Percentiles rank a stretch among this genome's conserved stretches.
phyloP scores from a whole-genome alignment of 2,113 vertebrate genomes.

The Amia ocellicauda region DNA sequence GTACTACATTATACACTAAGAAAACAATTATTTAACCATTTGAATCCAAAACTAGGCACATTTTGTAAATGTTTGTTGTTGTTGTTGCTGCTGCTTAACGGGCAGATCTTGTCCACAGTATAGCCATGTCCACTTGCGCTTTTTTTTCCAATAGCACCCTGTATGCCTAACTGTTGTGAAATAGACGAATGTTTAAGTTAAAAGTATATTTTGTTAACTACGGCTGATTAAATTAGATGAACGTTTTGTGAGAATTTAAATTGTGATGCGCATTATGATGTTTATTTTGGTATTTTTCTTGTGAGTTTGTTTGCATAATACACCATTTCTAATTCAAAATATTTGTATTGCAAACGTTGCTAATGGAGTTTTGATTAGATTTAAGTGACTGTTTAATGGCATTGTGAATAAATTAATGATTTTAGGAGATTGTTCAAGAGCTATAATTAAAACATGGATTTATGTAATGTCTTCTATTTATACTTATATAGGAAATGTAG shows the following conservation, averaged over 20 bases:
- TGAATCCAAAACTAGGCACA: no score
- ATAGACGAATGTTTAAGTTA: not conserved
- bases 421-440: conserved; percentile 7
- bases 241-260: not conserved
- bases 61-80: no score
- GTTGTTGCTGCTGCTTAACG: no score
- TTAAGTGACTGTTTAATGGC: conserved; percentile 23
- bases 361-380: conserved; percentile 18
- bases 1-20: no score
- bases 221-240: not conserved
- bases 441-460: conserved; percentile 13
- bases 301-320: conserved; percentile 8
- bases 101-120: no score
- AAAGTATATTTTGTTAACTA: conserved; percentile 1
- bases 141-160: no score
- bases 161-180: not conserved
- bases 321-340: conserved; percentile 9
- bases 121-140: no score
- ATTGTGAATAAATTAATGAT: conserved; percentile 12
- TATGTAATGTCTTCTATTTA: not conserved
- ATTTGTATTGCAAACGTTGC: conserved; percentile 2
- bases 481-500: not conserved
- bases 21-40: no score
- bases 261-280: not conserved
- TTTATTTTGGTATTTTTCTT: conserved; percentile 7